Percentiles rank a stretch among this genome's conserved stretches.
These are phyloP conservation scores for Peromyscus aztecus DNA, from an alignment of 2,797 vertebrate species.

Conservation along the genomic window DNA sequence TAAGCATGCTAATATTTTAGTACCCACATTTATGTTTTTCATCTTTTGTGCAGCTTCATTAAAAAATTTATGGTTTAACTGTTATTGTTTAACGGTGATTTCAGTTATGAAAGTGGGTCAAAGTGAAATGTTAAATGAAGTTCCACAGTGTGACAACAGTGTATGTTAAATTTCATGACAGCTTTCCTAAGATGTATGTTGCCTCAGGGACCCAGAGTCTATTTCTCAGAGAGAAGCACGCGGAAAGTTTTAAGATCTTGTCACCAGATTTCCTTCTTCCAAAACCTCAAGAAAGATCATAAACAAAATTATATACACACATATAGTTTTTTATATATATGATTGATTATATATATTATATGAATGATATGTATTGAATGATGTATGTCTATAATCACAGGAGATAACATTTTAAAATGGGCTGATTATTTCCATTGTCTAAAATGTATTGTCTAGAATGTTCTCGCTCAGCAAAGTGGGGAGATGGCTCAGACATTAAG, in stretches of 20 bases:
- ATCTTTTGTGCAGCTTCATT: background rate
- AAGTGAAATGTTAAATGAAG: slow-evolving; percentile 32
- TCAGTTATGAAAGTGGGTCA: slow-evolving; percentile 44
- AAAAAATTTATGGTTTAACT: background rate
- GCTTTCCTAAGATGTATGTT: background rate
- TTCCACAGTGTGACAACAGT: background rate
- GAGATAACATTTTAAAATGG: background rate
- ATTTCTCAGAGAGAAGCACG: background rate
- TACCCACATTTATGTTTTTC: background rate
- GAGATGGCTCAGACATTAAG: background rate
- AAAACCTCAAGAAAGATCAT: background rate
- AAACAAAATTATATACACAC: background rate
- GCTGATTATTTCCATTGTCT: background rate
- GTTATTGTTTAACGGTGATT: background rate
- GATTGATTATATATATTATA: background rate
- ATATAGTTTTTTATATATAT: background rate
- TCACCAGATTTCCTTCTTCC: background rate
- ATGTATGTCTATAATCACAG: background rate
- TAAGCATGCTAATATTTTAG: slow-evolving; percentile 38
- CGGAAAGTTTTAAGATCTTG: background rate
- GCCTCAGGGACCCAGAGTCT: background rate
- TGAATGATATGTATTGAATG: background rate
- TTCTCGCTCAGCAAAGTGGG: background rate
- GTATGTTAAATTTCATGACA: background rate
- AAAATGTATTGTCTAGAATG: background rate